Conservation (phyloP, 2,888 invertebrate species). For the Antitype chi region DNA sequence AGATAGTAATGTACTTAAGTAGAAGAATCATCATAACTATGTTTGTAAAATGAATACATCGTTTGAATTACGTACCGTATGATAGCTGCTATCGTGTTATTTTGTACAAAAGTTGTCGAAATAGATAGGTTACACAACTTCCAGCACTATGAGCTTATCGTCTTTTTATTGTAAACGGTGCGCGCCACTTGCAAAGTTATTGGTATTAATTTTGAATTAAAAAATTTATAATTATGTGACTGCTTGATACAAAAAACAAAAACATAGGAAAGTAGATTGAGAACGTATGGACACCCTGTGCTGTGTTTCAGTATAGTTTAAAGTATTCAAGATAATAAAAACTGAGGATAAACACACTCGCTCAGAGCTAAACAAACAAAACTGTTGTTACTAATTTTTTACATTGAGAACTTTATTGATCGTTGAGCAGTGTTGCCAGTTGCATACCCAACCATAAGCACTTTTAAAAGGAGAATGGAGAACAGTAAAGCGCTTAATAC, state of each 20-base stretch:
- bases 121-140: constrained; percentile 3
- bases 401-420: no score
- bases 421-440: no score
- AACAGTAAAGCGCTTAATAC: no score
- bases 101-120: not conserved
- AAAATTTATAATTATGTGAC: not conserved
- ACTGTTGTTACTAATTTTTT: no score
- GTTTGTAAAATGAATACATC: not conserved
- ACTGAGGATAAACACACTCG: no score
- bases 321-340: no score
- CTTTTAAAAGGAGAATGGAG: no score
- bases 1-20: not conserved
- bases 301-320: no score
- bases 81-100: not conserved
- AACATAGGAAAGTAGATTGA: not conserved
- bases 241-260: not conserved
- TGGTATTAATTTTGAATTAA: not conserved
- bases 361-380: no score
- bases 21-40: not conserved
- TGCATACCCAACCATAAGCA: no score
- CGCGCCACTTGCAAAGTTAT: not conserved
- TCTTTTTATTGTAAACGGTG: constrained; percentile 5
- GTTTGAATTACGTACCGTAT: constrained; percentile 22
- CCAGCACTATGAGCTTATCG: constrained; percentile 16
- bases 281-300: no score